phyloP scores from a whole-genome alignment of 2,797 vertebrate genomes.

The Pangasius djambal region DNA sequence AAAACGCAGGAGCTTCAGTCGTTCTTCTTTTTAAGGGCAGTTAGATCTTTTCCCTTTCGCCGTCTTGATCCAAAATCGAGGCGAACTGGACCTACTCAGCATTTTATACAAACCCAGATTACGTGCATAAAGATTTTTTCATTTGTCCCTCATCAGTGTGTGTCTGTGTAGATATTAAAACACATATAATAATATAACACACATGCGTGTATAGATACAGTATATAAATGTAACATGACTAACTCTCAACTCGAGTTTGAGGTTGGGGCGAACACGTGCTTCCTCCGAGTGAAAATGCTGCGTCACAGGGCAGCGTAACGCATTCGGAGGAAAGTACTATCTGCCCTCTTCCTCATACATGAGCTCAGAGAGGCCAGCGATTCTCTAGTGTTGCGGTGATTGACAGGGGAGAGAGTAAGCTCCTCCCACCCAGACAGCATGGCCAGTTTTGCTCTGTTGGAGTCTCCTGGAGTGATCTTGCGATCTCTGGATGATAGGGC shows the following conservation, averaged over 20 bases:
- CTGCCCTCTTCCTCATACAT: neutral
- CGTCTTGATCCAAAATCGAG: neutral
- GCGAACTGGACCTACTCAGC: neutral
- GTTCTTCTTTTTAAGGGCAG: neutral
- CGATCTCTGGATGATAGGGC: neutral
- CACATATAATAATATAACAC: neutral
- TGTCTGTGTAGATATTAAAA: neutral
- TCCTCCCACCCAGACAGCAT: neutral
- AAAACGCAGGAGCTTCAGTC: neutral
- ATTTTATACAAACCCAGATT: neutral
- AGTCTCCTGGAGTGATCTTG: neutral
- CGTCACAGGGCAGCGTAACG: too few species aligned
- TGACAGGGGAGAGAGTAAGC: neutral
- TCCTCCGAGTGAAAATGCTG: neutral
- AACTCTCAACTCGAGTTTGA: neutral
- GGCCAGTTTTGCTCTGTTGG: too few species aligned
- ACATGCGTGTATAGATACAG: neutral
- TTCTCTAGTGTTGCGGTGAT: neutral
- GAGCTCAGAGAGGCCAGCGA: neutral
- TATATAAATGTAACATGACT: neutral
- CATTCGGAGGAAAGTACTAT: neutral
- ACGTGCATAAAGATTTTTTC: too few species aligned
- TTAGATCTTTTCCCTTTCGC: neutral
- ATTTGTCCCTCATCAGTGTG: neutral
- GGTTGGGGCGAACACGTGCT: neutral